phyloP scores from a whole-genome alignment of 2,888 invertebrate genomes.

The Scaptomyza caliginosa region DNA sequence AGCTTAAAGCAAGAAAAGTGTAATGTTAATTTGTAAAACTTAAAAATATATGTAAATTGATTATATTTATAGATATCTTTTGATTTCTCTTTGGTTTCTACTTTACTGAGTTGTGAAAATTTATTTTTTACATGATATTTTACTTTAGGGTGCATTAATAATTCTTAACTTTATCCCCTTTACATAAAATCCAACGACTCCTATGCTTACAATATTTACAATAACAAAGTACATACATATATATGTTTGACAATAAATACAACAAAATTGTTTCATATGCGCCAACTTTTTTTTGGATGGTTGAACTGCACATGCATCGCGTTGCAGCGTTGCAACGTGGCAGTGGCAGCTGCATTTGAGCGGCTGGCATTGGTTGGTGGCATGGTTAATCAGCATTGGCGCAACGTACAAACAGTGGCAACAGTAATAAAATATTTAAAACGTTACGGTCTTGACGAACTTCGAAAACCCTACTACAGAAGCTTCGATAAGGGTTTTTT shows the following conservation, averaged over 20 bases:
- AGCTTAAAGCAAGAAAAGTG: no score
- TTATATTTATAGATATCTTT: background rate
- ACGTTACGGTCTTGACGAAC: background rate
- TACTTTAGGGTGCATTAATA: no score
- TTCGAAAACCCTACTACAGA: background rate
- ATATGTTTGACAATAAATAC: conserved; percentile 18
- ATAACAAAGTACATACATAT: conserved; percentile 15
- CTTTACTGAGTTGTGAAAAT: no score
- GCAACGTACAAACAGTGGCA: conserved; percentile 6
- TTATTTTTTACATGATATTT: no score
- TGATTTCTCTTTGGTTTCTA: no score
- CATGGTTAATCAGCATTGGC: conserved; percentile 50
- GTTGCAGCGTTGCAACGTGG: conserved; percentile 5
- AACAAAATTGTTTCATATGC: conserved; percentile 23
- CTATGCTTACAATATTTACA: conserved; percentile 30
- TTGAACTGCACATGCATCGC: conserved; percentile 24
- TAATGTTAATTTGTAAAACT: background rate
- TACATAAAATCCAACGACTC: conserved; percentile 13
- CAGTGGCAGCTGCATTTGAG: conserved; percentile 20
- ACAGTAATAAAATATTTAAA: conserved; percentile 13
- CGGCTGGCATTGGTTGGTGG: conserved; percentile 21
- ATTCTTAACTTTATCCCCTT: background rate
- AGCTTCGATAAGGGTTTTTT: no score
- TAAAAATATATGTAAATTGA: background rate
- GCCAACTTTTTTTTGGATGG: conserved; percentile 25